Conservation (phyloP, 2,797 vertebrate species). For the Momotus momota region DNA sequence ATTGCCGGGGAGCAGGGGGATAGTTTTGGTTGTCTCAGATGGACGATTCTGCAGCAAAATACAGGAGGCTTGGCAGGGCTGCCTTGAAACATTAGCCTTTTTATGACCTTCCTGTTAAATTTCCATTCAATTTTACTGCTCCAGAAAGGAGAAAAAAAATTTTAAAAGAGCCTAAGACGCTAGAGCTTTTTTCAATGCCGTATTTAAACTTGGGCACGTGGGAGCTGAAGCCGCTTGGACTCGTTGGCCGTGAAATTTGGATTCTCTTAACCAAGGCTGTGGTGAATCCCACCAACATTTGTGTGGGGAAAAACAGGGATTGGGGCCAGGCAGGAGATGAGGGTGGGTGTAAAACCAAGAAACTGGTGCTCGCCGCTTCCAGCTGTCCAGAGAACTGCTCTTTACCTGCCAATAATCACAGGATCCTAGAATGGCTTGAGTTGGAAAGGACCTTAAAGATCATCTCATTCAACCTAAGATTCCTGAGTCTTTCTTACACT, state of each 20-base stretch:
- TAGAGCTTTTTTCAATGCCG: background rate
- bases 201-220: background rate
- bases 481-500: too few relatives aligned
- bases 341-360: too few relatives aligned
- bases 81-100: background rate
- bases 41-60: background rate
- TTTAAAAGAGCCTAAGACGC: background rate
- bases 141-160: background rate
- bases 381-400: background rate
- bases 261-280: background rate
- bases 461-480: too few relatives aligned
- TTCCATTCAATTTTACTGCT: background rate
- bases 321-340: background rate
- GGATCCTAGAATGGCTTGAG: too few relatives aligned
- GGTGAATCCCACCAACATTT: accelerated
- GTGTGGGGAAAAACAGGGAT: background rate
- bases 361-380: background rate
- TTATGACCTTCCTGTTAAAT: background rate
- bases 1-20: background rate
- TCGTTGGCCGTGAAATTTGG: background rate
- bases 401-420: too few relatives aligned
- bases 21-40: background rate
- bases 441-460: too few relatives aligned
- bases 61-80: background rate
- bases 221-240: background rate